Evolutionary conservation across 2,113 vertebrate species (phyloP).

Genomic region (Cochlearius cochlearius): DNA sequence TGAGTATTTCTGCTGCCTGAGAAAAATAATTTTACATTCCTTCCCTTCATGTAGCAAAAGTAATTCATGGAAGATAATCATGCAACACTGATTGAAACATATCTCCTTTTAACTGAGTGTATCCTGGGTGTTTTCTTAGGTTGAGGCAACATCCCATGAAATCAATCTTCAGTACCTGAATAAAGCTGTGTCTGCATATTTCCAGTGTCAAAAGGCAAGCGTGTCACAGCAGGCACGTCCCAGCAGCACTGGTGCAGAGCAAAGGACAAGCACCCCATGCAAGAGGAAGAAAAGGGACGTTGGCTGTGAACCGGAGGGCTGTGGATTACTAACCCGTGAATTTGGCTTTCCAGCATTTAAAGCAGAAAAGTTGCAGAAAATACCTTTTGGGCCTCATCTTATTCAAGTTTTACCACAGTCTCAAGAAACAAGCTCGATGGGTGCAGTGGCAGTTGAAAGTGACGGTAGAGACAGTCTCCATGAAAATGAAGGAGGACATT

Average conservation of each 20-base stretch:
- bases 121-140: conserved; percentile 71
- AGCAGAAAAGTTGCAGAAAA: not conserved
- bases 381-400: conserved; percentile 82
- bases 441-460: not conserved
- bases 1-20: not conserved
- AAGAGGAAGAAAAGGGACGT: conserved; percentile 63
- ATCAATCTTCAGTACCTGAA: conserved; percentile 88
- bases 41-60: not conserved
- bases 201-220: conserved; percentile 30
- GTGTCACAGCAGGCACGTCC: not conserved
- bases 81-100: not conserved
- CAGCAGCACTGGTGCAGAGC: not conserved
- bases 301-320: not conserved
- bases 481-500: not conserved
- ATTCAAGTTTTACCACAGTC: conserved; percentile 70
- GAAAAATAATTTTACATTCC: not conserved
- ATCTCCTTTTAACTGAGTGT: not conserved
- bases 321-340: not conserved
- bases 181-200: conserved; percentile 77
- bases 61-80: not conserved
- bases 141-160: conserved; percentile 79
- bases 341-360: not conserved
- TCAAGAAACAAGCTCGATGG: not conserved
- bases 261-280: not conserved
- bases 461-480: not conserved